Conservation (phyloP, 2,797 vertebrate species). For the Eulemur mongoz region DNA sequence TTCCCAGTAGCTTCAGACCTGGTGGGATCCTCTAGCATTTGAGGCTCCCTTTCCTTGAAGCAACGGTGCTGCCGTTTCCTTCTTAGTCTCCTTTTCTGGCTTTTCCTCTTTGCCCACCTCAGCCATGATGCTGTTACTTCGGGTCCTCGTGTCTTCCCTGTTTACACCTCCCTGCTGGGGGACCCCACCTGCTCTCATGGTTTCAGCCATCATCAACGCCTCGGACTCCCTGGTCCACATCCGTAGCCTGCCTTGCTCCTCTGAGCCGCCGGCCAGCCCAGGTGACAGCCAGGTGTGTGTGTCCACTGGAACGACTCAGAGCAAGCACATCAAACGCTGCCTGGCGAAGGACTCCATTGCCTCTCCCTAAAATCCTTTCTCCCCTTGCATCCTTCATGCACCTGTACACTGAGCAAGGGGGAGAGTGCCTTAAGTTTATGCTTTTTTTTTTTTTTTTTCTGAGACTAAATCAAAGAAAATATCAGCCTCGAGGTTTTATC, state of each 20-base stretch:
- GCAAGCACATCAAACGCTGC: background rate
- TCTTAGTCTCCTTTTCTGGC: background rate
- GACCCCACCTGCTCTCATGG: fast-evolving
- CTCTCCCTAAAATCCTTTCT: background rate
- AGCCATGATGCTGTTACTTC: fast-evolving
- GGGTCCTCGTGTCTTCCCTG: fast-evolving
- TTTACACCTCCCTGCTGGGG: fast-evolving
- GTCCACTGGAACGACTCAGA: background rate
- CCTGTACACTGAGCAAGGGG: background rate
- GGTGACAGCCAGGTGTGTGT: fast-evolving
- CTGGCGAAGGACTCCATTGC: background rate
- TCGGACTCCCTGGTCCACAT: fast-evolving
- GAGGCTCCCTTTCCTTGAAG: no score
- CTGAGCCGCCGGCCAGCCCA: no score
- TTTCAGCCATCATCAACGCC: background rate
- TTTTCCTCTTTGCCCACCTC: background rate
- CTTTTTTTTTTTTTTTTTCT: background rate
- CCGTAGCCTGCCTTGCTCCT: background rate
- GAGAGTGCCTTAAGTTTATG: background rate
- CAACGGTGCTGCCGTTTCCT: fast-evolving
- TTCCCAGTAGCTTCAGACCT: background rate
- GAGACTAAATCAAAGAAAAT: background rate
- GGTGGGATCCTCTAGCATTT: fast-evolving
- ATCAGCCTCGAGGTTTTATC: background rate
- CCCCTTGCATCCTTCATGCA: background rate